Evolutionary conservation across 1,140 invertebrate genomes (phyloP), one percentile per base, ranked within the genome.

Genomic region (Aphelinus atriplicis): DNA sequence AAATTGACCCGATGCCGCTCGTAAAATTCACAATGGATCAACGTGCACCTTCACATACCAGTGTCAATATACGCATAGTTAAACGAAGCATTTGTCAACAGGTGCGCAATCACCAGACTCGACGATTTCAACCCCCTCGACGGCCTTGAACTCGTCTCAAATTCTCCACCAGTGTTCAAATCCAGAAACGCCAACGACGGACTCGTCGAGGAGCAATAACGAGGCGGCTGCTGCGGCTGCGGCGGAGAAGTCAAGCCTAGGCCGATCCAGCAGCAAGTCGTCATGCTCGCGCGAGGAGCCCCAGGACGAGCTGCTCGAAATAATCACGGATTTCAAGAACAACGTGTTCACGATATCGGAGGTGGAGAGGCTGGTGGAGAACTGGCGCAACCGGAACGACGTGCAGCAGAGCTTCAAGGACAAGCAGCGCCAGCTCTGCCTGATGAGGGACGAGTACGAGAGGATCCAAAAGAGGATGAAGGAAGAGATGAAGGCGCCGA

Each of bases 241-340:
- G 26, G 26, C 26, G 26, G 26, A 26, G 50, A 10, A 51, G 43
- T 6, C 64, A 66, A 67, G 69, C 43, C 53, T 63, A n/a, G 10
- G 58, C 6, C 61, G 67, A 0, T 71, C 67, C 3, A 67, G 63
- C 10, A 80, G 79, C 55, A 81, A 71, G 4, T 80, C 78, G 7
- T 69, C 57, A 2, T 84, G 81, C n/a, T 83, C 84, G 0, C 79
- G 82, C 9, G 81, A 88, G 46, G 80, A 86, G 62, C 87, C 87
- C 0, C 92, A 96, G 82, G 94, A 94, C 71, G 94, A 96, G 82
- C 87, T 96, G 56, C 90, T 94, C 1, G 95, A 96, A 86, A 95
- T 96, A 45, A 95, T 96, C 79, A 95, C 94, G 79, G 94, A 96
- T 81, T 96, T 95, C 80, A 96, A 96, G 84, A 95, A 96, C 80